phyloP scores from a whole-genome alignment of 2,888 invertebrate genomes.

The Kryphioiulus occultus region DNA sequence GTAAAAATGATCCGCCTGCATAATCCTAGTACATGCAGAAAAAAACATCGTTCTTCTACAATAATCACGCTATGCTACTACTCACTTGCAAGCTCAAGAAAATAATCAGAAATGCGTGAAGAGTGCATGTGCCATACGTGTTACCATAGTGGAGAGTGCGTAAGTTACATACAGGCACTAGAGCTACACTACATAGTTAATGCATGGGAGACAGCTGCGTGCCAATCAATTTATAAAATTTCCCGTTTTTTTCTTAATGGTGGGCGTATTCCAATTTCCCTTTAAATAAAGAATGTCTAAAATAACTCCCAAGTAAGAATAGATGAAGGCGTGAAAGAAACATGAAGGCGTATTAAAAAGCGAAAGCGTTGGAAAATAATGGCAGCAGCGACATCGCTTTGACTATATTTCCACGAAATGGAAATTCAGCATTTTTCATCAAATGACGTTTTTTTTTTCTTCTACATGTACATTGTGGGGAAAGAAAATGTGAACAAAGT shows the following conservation, averaged over 20 bases:
- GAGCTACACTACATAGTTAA: too few relatives aligned
- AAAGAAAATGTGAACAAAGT: not conserved
- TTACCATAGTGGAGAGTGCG: not conserved
- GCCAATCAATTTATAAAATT: not conserved
- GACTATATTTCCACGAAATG: constrained; percentile 28
- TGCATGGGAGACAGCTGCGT: not conserved
- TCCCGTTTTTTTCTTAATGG: not conserved
- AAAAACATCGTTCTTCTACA: not conserved
- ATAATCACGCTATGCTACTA: not conserved
- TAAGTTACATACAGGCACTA: not conserved
- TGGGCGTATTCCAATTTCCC: not conserved
- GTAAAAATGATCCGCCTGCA: not conserved
- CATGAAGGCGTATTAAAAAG: not conserved
- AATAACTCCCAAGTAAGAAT: not conserved
- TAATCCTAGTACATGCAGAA: not conserved
- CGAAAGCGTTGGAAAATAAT: not conserved
- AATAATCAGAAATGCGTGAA: not conserved
- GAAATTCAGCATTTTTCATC: constrained; percentile 33
- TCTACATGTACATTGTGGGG: not conserved
- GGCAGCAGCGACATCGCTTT: not conserved
- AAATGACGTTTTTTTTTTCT: not conserved
- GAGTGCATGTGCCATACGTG: not conserved
- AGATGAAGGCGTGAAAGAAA: not conserved
- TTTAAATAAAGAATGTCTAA: constrained; percentile 36
- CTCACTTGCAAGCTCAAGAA: not conserved